Evolutionary conservation across 2,797 vertebrate genomes (phyloP).

Genomic region (Notamacropus eugenii): DNA sequence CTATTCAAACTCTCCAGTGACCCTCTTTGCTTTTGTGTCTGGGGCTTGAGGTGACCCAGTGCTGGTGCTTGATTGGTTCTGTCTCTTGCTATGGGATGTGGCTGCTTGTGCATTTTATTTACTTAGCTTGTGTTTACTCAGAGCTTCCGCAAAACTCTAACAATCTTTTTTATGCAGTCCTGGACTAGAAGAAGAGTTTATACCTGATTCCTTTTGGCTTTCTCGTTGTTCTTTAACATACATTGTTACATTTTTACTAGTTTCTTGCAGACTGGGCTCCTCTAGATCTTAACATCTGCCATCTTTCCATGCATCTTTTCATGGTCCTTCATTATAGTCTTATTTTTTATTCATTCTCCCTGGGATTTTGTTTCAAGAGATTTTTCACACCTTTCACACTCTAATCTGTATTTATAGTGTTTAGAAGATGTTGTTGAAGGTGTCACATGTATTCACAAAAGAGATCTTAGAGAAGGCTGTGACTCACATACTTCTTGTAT

Average conservation of each 20-base stretch:
- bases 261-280: not conserved
- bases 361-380: conserved; percentile 26
- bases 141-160: not conserved
- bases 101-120: not conserved
- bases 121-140: not conserved
- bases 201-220: not conserved
- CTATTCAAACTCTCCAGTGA: not conserved
- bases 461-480: not conserved
- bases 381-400: not conserved
- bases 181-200: not conserved
- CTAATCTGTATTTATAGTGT: conserved; percentile 1
- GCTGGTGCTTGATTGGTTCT: not conserved
- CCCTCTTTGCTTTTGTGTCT: not conserved
- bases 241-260: not conserved
- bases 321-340: not conserved
- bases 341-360: not conserved
- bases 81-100: not conserved
- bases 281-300: not conserved
- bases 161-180: not conserved
- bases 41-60: not conserved
- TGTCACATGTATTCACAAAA: conserved; percentile 22
- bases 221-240: not conserved
- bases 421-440: conserved; percentile 6
- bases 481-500: not conserved
- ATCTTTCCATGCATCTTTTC: not conserved